Percentiles rank a stretch among this genome's conserved stretches.
Conservation (phyloP, 2,113 vertebrate species). For the Urocolius indicus region DNA sequence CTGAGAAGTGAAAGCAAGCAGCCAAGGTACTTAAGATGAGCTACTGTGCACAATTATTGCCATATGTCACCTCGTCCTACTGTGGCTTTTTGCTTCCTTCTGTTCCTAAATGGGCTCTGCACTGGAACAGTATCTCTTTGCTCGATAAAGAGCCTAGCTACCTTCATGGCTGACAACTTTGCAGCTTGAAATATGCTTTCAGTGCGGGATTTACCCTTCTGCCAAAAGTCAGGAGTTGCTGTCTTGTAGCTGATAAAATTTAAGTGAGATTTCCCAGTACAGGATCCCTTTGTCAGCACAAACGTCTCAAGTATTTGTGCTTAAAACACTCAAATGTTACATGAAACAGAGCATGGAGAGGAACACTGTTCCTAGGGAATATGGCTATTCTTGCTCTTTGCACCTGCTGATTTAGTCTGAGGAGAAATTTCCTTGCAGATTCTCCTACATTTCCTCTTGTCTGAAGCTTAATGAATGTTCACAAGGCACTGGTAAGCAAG, state of each 20-base stretch:
- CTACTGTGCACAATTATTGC: background rate
- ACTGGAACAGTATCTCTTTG: background rate
- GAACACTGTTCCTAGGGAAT: background rate
- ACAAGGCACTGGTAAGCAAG: background rate
- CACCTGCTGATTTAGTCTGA: background rate
- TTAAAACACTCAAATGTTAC: slow-evolving; percentile 23
- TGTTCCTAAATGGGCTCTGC: background rate
- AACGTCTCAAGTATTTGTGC: slow-evolving; percentile 16
- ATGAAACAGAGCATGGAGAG: background rate
- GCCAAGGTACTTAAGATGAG: slow-evolving; percentile 39
- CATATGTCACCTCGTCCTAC: slow-evolving; percentile 5
- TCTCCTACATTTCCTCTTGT: background rate
- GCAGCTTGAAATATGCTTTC: background rate
- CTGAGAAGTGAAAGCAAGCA: slow-evolving; percentile 40
- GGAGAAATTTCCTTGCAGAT: background rate
- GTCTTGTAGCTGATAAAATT: slow-evolving; percentile 1
- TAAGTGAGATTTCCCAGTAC: slow-evolving; percentile 38
- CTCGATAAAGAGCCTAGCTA: background rate
- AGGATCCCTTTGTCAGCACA: background rate
- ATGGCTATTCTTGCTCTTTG: slow-evolving; percentile 1
- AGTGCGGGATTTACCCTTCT: slow-evolving; percentile 23
- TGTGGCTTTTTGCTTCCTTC: slow-evolving; percentile 32
- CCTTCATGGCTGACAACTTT: slow-evolving; percentile 6
- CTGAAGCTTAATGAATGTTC: slow-evolving; percentile 15
- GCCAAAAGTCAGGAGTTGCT: background rate